Base-by-base conservation (phyloP, 2,797 vertebrate species). In the Halcyon chelicuti region DNA sequence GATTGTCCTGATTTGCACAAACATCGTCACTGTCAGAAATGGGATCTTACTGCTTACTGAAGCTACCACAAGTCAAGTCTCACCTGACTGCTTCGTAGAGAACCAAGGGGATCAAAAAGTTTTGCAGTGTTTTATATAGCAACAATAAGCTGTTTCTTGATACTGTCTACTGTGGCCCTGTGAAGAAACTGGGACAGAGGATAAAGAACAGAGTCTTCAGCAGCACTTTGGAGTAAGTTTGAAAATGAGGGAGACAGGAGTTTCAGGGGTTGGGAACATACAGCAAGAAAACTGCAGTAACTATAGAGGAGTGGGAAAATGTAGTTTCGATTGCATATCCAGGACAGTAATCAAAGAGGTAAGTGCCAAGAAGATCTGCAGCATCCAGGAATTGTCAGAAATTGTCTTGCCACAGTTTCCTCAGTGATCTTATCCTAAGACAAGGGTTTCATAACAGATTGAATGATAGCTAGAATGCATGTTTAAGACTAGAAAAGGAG, bases 241-340 rank as follows among this genome's bases (percentile, higher is more conserved):
- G 62, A 46, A 85, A 86, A 58, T 25, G 76, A 51, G 66, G 54
- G 42, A 83, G 52, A 65, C 20, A 51, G 81, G 70, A 94, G 63
- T 91, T 94, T 88, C 91, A 78, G 58, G 47, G 73, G 39, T 82
- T 91, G 90, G 63, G 80, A 95, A 88, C 76, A 54, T 39, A 42
- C 84, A 88, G 62, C 66, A 15, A 78, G 47, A 26, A 90, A 86
- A 79, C 66, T 88, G 46, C 70, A 91, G 63, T 52, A 81, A 75
- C 91, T 88, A 21, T 4, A 94, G 14, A 81, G 68, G 85, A 94
- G 79, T 90, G 88, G 55, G 63, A 92, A 93, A 96, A 86, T 29
- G 47, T 46, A 78, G 47, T 92, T 96, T 96, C 88, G 95, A 3
- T 88, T 94, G 83, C 93, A 94, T 93, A 94, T 93, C 75, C 90